phyloP scores from a whole-genome alignment of 1,140 invertebrate genomes.

The Trichonephila clavata region DNA sequence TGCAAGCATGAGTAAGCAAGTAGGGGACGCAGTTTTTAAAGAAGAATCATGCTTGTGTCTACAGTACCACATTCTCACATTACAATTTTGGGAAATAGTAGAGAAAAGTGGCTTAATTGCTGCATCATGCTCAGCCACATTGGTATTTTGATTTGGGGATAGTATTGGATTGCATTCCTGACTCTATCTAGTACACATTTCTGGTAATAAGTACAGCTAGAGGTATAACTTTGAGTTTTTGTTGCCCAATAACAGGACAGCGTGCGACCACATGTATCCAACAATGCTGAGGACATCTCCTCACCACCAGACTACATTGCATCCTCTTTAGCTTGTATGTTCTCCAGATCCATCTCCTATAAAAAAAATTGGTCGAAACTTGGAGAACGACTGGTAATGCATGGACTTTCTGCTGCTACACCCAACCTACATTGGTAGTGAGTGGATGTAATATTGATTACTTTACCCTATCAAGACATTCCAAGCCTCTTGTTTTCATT shows the following conservation, averaged over 20 bases:
- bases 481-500: too few species aligned
- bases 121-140: too few species aligned
- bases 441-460: background rate
- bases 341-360: constrained; percentile 61
- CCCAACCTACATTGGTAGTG: background rate
- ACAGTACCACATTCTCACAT: too few species aligned
- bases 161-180: too few species aligned
- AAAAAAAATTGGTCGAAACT: constrained; percentile 34
- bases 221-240: constrained; percentile 13
- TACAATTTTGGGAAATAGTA: too few species aligned
- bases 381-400: constrained; percentile 2
- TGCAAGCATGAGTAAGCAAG: too few species aligned
- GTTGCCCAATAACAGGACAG: background rate
- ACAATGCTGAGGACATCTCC: background rate
- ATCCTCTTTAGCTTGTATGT: background rate
- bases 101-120: too few species aligned
- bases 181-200: too few species aligned
- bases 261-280: background rate
- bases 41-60: too few species aligned
- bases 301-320: background rate
- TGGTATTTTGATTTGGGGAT: too few species aligned
- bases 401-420: background rate
- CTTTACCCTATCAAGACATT: background rate
- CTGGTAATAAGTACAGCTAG: background rate
- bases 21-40: too few species aligned